These are phyloP conservation scores for Chanos chanos DNA, from an alignment of 2,797 vertebrate species.

Conservation along the genomic window DNA sequence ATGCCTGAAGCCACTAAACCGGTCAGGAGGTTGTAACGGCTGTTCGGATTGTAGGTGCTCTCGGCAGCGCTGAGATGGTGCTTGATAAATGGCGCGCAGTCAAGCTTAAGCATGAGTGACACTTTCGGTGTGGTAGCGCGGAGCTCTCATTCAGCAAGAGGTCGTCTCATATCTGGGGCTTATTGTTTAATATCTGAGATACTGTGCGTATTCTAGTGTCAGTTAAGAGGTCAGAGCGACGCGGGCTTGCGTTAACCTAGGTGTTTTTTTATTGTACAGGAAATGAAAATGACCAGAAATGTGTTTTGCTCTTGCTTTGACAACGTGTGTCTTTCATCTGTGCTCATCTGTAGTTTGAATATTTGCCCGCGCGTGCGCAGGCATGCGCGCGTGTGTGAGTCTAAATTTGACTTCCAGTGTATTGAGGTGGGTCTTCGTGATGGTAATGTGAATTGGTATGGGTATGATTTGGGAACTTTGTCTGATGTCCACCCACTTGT, in stretches of 20 bases:
- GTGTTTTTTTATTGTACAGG: too few species aligned
- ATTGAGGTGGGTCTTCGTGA: conserved; percentile 3
- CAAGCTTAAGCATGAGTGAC: conserved; percentile 1
- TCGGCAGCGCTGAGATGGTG: neutral
- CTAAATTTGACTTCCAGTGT: conserved; percentile 20
- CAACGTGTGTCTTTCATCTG: neutral
- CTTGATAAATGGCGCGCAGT: conserved; percentile 13
- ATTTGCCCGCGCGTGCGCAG: neutral
- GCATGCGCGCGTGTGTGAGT: neutral
- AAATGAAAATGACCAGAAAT: too few species aligned
- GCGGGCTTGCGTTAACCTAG: too few species aligned
- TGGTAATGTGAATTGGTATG: conserved; percentile 6
- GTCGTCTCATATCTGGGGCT: conserved; percentile 1
- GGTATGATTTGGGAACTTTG: too few species aligned
- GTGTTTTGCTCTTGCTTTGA: too few species aligned
- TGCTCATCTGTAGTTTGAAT: neutral
- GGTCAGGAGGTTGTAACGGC: too few species aligned
- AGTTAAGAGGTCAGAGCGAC: too few species aligned
- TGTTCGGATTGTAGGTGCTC: too few species aligned
- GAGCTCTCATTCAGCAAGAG: neutral
- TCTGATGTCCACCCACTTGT: conserved; percentile 48
- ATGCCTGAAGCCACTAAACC: too few species aligned
- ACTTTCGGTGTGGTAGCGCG: conserved; percentile 7
- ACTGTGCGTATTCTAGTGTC: neutral
- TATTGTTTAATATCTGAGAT: neutral